Evolutionary conservation across 2,797 vertebrate species (phyloP).

Genomic region (Sebastes taczanowskii): DNA sequence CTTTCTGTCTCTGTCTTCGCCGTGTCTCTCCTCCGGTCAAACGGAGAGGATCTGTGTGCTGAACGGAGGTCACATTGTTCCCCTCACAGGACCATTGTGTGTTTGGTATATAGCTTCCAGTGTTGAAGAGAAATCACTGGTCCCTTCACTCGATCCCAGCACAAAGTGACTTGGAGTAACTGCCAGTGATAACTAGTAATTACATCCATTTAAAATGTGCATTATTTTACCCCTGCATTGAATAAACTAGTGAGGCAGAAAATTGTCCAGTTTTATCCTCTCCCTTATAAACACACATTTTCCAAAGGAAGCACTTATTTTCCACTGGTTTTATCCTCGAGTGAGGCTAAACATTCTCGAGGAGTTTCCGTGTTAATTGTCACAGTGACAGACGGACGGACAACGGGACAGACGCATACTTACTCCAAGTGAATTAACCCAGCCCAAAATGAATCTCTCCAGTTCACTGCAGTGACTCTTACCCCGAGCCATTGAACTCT

Average conservation of each 20-base stretch:
- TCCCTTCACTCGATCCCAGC: slow-evolving; percentile 73
- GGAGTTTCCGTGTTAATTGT: slow-evolving; percentile 72
- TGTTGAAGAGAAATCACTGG: slow-evolving; percentile 66
- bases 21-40: slow-evolving; percentile 22
- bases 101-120: slow-evolving; percentile 55
- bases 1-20: slow-evolving; percentile 4
- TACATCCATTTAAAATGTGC: slow-evolving; percentile 88
- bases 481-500: slow-evolving; percentile 61
- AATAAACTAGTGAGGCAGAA: slow-evolving; percentile 89
- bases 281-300: slow-evolving; percentile 79
- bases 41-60: slow-evolving; percentile 49
- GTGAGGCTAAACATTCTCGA: slow-evolving; percentile 73
- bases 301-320: slow-evolving; percentile 75
- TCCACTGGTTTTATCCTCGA: slow-evolving; percentile 75
- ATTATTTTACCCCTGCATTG: slow-evolving; percentile 85
- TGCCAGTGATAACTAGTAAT: slow-evolving; percentile 86
- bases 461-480: slow-evolving; percentile 63
- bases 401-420: slow-evolving; percentile 39
- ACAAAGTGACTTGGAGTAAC: slow-evolving; percentile 79
- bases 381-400: slow-evolving; percentile 56
- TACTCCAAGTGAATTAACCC: slow-evolving; percentile 52
- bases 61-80: slow-evolving; percentile 43
- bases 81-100: slow-evolving; percentile 49
- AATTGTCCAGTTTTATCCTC: slow-evolving; percentile 87
- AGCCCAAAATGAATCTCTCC: slow-evolving; percentile 71